Percentiles rank a stretch among this genome's conserved stretches.
phyloP scores from a whole-genome alignment of 2,113 vertebrate species.

The Hystrix cristata region DNA sequence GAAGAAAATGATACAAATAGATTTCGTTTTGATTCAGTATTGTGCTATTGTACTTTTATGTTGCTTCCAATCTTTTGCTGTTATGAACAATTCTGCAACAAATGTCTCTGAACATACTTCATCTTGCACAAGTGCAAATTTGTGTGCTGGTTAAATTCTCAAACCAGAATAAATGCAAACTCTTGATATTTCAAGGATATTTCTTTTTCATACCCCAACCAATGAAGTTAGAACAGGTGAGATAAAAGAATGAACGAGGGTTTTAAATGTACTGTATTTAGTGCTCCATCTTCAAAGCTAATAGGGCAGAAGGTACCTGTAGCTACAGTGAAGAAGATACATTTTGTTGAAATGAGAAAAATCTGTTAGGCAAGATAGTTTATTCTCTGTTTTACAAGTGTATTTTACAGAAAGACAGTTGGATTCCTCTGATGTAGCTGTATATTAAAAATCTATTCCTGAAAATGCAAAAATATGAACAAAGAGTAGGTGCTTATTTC shows the following conservation, averaged over 20 bases:
- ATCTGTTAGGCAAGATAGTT: background rate
- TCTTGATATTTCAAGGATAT: background rate
- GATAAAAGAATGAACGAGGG: background rate
- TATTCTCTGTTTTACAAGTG: background rate
- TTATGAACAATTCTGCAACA: background rate
- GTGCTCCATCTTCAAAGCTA: background rate
- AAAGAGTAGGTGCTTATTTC: background rate
- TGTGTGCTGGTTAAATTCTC: background rate
- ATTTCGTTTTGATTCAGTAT: background rate
- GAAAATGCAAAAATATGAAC: background rate
- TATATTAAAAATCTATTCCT: background rate
- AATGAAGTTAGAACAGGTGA: background rate
- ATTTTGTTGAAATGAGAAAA: conserved; percentile 42
- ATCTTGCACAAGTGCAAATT: background rate
- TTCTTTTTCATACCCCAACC: background rate
- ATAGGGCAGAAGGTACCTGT: background rate
- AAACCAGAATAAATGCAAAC: background rate
- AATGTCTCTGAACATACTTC: background rate
- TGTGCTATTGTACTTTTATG: background rate
- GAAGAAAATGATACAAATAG: background rate
- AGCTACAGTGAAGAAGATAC: background rate
- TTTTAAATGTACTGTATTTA: background rate
- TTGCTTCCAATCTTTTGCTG: conserved; percentile 8
- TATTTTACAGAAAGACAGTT: conserved; percentile 13
- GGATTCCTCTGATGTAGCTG: background rate